Evolutionary conservation across 2,797 vertebrate species (phyloP).

Genomic region (Sparus aurata): DNA sequence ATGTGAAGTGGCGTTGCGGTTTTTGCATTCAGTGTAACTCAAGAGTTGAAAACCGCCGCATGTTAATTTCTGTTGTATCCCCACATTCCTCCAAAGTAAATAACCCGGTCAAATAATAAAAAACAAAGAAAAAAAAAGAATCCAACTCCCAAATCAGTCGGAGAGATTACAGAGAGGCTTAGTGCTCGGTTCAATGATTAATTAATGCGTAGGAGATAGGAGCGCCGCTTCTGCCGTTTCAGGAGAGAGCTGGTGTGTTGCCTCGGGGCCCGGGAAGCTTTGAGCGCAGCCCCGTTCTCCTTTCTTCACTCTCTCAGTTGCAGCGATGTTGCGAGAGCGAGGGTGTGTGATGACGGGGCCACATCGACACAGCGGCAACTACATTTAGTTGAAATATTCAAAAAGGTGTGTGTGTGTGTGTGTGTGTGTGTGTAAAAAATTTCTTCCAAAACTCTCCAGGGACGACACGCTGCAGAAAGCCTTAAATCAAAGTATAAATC

Average conservation of each 20-base stretch:
- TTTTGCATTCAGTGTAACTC: conserved; percentile 34
- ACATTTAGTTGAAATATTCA: conserved; percentile 50
- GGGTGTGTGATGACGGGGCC: conserved; percentile 36
- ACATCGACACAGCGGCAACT: conserved; percentile 29
- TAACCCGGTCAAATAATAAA: conserved; percentile 53
- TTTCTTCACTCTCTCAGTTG: conserved; percentile 23
- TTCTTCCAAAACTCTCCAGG: not conserved
- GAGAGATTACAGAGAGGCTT: conserved; percentile 64
- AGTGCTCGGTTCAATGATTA: conserved; percentile 55
- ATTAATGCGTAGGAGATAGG: conserved; percentile 69
- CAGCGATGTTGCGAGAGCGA: conserved; percentile 46
- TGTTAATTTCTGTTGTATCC: conserved; percentile 32
- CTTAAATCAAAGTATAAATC: conserved; percentile 24
- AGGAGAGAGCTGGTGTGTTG: conserved; percentile 50
- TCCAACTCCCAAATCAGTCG: conserved; percentile 61
- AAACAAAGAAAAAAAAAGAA: conserved; percentile 5
- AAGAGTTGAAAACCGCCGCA: conserved; percentile 24
- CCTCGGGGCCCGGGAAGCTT: conserved; percentile 65
- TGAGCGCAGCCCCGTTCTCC: conserved; percentile 52
- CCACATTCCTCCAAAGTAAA: conserved; percentile 56
- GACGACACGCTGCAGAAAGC: not conserved
- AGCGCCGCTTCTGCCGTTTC: conserved; percentile 63
- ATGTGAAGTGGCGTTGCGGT: conserved; percentile 22
- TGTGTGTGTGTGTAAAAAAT: too few relatives aligned
- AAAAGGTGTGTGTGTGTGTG: conserved; percentile 20